Base-by-base conservation (phyloP, 2,113 vertebrate species). In the Puma concolor region DNA sequence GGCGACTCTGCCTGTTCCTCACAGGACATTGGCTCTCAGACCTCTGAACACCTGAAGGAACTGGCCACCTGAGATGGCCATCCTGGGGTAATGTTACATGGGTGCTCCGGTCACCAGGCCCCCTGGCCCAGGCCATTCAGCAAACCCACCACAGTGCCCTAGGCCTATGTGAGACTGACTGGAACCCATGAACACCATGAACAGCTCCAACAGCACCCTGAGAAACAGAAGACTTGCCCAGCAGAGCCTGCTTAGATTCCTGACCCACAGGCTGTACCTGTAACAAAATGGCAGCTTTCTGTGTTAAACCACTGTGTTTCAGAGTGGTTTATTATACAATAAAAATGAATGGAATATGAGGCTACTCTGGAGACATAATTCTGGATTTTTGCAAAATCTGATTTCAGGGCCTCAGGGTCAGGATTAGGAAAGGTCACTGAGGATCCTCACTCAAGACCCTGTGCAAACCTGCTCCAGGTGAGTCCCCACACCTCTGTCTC, bases 121-220 rank as follows among this genome's bases (percentile, higher is more conserved):
- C n/a, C 52, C 23, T 27, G 15, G 27, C 16, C 4, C 5, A 2
- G 1, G 27, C 16, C 38, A 48, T 48, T 63, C 60, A 48, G 29
- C 29, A 19, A 60, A 60, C 57, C 36, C 36, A 41, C 36, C 16
- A 27, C 60, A 41, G 54, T 63, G 36, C 54, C 11, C 21, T 81
- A 25, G 33, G 21, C 11, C 6, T 25, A 7, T 1, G 1, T 63
- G 81, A 83, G 50, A 36, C 80, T 36, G 23, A 38, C n/a, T 23
- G 7, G 23, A n/a, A 8, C 57, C 41, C 27, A 38, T 4, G 7
- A 57, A n/a, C 17, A 66, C 36, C 31, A 16, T 19, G 33, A 69
- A n/a, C 1, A 9, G 14, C 21, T 50, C 33, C 44, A 13, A 50
- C 7, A 10, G 15, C 4, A 25, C 2, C 21, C 41, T 7, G 0